Evolutionary conservation across 2,888 invertebrate genomes (phyloP).

Genomic region (Ectemnius continuus): DNA sequence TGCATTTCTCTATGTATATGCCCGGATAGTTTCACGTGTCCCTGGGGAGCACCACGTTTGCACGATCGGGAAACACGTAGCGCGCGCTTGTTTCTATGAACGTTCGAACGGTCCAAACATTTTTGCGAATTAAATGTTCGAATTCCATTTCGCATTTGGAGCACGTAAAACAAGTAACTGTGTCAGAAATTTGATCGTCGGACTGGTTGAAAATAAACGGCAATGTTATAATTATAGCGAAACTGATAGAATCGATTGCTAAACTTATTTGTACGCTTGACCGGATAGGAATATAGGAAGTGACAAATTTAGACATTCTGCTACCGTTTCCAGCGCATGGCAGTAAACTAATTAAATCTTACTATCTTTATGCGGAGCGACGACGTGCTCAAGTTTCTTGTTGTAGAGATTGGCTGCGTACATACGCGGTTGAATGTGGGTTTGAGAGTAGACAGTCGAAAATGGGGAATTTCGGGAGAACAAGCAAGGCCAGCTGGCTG

Average conservation of each 20-base stretch:
- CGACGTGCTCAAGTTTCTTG: background rate
- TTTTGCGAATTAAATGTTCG: background rate
- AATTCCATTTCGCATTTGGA: background rate
- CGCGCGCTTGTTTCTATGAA: background rate
- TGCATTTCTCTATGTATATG: slow-evolving; percentile 31
- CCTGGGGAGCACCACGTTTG: background rate
- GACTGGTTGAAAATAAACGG: background rate
- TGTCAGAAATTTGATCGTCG: background rate
- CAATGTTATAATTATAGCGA: slow-evolving; percentile 7
- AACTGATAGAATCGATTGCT: background rate
- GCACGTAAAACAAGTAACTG: background rate
- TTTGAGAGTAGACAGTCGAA: too few relatives aligned
- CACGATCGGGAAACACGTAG: background rate
- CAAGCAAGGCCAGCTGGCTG: too few relatives aligned
- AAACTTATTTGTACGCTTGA: slow-evolving; percentile 8
- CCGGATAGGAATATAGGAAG: slow-evolving; percentile 2
- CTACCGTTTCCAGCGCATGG: background rate
- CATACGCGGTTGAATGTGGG: too few relatives aligned
- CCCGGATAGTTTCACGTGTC: background rate
- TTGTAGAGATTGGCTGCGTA: too few relatives aligned
- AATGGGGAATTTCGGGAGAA: too few relatives aligned
- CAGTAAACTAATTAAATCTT: slow-evolving; percentile 11
- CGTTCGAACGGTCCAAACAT: background rate
- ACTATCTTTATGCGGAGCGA: background rate
- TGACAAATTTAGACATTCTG: background rate